Evolutionary conservation across 64 coral and sea anemone species (phyloP).

Genomic region (Montipora sp.): DNA sequence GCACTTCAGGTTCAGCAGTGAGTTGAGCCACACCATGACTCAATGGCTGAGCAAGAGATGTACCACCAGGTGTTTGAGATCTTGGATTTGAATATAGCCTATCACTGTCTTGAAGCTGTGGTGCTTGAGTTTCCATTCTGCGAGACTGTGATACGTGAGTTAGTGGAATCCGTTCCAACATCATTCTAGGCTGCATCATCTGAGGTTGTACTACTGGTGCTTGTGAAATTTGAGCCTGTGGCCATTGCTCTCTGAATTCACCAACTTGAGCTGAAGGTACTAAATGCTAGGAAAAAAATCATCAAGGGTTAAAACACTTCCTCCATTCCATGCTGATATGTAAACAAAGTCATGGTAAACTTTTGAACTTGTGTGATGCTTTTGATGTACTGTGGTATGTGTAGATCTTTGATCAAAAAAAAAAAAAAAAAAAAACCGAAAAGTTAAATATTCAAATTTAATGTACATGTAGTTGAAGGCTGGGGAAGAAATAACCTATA

Average conservation of each 20-base stretch:
- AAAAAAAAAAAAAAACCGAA: no score
- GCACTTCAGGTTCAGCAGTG: slow-evolving; percentile 7
- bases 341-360: no score
- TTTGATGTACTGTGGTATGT: no score
- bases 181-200: neutral
- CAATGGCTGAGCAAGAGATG: neutral
- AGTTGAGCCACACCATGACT: neutral
- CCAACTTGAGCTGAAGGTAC: slow-evolving; percentile 3
- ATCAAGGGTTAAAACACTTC: neutral
- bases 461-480: no score
- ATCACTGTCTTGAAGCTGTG: neutral
- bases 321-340: no score
- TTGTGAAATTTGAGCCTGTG: slow-evolving; percentile 17
- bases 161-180: neutral
- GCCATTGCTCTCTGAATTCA: slow-evolving; percentile 46
- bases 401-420: no score
- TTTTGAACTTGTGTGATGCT: no score
- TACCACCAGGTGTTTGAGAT: neutral
- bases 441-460: no score
- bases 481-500: no score
- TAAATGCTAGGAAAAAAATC: neutral
- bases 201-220: neutral
- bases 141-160: neutral
- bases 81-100: neutral
- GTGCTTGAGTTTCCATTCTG: neutral